phyloP scores from a whole-genome alignment of 2,113 vertebrate species.

The Pelvicachromis taeniatus region DNA sequence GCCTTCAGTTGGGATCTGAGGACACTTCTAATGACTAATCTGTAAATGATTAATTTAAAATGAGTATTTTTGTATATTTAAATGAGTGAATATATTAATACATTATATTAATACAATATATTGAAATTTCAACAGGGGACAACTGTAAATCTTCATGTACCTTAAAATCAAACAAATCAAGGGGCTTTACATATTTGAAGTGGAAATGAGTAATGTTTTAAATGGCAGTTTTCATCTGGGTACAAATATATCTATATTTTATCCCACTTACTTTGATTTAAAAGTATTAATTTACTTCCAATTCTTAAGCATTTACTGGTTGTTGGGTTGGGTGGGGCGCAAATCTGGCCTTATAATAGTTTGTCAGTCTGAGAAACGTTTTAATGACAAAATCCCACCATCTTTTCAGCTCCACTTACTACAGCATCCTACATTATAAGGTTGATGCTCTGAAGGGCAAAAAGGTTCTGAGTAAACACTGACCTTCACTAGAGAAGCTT shows the following conservation, averaged over 20 bases:
- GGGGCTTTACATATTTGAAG: neutral
- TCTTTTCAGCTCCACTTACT: neutral
- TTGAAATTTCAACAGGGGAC: neutral
- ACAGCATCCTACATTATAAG: neutral
- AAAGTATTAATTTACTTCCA: neutral
- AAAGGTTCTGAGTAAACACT: neutral
- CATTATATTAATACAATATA: no score
- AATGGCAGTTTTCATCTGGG: neutral
- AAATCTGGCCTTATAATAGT: neutral
- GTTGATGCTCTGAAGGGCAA: neutral
- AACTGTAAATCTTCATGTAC: neutral
- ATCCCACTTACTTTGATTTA: neutral
- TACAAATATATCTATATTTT: neutral
- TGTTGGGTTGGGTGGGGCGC: neutral
- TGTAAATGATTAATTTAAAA: neutral
- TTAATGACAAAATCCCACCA: neutral
- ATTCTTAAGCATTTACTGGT: neutral
- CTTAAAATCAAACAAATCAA: neutral
- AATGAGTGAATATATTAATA: neutral
- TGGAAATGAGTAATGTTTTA: neutral
- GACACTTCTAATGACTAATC: neutral
- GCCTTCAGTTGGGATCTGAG: neutral
- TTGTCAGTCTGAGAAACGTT: neutral
- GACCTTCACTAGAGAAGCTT: neutral
- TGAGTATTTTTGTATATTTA: neutral